phyloP scores from a whole-genome alignment of 2,888 invertebrate species.

The Stomorhina lunata region DNA sequence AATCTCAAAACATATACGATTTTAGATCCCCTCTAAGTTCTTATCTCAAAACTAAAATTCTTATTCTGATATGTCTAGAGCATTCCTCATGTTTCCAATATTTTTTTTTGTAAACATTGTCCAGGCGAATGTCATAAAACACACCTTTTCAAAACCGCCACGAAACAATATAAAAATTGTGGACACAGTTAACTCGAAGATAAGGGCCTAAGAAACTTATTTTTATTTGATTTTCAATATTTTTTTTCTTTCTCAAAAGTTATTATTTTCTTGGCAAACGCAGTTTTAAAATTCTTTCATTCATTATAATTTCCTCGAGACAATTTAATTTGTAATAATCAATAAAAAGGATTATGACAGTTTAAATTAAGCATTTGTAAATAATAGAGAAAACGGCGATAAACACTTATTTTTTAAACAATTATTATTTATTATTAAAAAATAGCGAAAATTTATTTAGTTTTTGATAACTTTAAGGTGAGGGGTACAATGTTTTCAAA shows the following conservation, averaged over 20 bases:
- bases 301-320: neutral
- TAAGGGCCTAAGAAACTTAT: constrained; percentile 1
- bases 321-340: constrained; percentile 68
- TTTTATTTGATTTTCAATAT: no score
- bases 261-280: no score
- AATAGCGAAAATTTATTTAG: constrained; percentile 16
- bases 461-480: neutral
- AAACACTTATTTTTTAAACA: constrained; percentile 23
- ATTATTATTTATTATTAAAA: constrained; percentile 35
- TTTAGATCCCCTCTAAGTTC: constrained; percentile 19
- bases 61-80: constrained; percentile 3
- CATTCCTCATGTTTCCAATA: neutral
- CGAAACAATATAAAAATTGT: neutral
- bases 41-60: constrained; percentile 8
- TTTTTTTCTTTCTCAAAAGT: no score
- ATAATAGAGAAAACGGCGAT: constrained; percentile 13
- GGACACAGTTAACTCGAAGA: neutral
- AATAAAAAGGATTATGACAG: constrained; percentile 74
- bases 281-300: neutral
- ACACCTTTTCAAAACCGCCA: constrained; percentile 25
- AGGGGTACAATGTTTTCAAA: neutral
- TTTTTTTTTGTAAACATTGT: constrained; percentile 36
- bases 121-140: constrained; percentile 21
- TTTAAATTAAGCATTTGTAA: constrained; percentile 59
- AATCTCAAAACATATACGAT: constrained; percentile 8